Conservation (phyloP, 2,888 invertebrate species). For the Pachydiplax longipennis region DNA sequence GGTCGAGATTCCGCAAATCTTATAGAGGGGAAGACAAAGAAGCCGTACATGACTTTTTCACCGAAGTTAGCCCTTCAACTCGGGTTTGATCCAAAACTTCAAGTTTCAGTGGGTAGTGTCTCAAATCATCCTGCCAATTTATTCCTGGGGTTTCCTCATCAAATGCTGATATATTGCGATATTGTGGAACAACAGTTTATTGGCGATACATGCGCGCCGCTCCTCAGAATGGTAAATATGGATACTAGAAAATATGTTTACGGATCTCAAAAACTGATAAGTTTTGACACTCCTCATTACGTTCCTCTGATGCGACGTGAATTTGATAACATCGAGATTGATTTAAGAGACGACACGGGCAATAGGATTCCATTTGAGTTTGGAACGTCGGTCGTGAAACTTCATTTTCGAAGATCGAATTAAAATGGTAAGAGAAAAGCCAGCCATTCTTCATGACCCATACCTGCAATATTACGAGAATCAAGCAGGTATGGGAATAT, state of each 20-base stretch:
- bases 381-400: too few species aligned
- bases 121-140: too few species aligned
- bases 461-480: too few species aligned
- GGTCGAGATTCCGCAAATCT: not conserved
- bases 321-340: not conserved
- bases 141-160: too few species aligned
- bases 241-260: conserved; percentile 49
- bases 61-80: not conserved
- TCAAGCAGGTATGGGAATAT: too few species aligned
- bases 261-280: conserved; percentile 47
- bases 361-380: not conserved
- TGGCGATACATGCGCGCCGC: too few species aligned
- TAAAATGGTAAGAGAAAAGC: not conserved
- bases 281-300: conserved; percentile 50
- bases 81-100: too few species aligned
- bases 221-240: conserved; percentile 53
- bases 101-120: too few species aligned
- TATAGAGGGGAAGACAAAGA: too few species aligned
- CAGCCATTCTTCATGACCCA: not conserved
- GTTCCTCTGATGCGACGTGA: too few species aligned
- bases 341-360: not conserved
- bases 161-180: too few species aligned
- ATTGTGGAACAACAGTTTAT: too few species aligned
- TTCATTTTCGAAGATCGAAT: not conserved
- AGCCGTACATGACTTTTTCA: not conserved